Conservation (phyloP, 2,797 vertebrate genomes). For the Takifugu ocellatus region DNA sequence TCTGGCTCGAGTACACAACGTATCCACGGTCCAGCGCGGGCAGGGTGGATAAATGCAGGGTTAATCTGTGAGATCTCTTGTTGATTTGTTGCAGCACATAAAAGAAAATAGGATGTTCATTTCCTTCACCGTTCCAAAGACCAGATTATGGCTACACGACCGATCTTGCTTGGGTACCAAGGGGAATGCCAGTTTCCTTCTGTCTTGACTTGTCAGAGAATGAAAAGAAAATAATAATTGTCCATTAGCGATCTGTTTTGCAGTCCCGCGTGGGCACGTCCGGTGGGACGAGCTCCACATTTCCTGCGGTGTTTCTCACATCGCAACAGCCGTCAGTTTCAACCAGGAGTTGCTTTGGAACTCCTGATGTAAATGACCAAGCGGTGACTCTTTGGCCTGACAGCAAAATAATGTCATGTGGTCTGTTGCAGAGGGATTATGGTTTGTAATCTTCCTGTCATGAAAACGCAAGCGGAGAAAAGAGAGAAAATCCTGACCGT, state of each 20-base stretch:
- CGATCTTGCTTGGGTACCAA: conserved; percentile 21
- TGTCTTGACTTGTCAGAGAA: conserved; percentile 38
- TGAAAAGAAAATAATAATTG: conserved; percentile 18
- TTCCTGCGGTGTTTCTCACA: conserved; percentile 12
- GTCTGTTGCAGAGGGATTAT: conserved; percentile 55
- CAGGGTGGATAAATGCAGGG: conserved; percentile 22
- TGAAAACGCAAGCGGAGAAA: conserved; percentile 41
- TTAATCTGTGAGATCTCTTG: conserved; percentile 44
- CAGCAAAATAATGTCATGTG: conserved; percentile 47
- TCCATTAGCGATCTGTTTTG: neutral
- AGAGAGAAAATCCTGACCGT: conserved; percentile 17
- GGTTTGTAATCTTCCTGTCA: conserved; percentile 59
- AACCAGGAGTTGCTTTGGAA: neutral
- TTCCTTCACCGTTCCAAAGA: neutral
- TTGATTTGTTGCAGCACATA: conserved; percentile 30
- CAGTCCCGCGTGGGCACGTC: conserved; percentile 1
- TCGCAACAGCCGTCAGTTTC: conserved; percentile 12
- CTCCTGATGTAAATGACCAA: conserved; percentile 7
- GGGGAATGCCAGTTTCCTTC: conserved; percentile 21
- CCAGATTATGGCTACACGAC: conserved; percentile 4
- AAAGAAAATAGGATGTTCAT: conserved; percentile 5
- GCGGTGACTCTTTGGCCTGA: conserved; percentile 21
- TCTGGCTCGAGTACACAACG: neutral
- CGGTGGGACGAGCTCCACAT: conserved; percentile 3
- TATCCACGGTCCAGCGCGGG: neutral